Evolutionary conservation across 2,113 vertebrate species (phyloP).

Genomic region (Dromaius novaehollandiae): DNA sequence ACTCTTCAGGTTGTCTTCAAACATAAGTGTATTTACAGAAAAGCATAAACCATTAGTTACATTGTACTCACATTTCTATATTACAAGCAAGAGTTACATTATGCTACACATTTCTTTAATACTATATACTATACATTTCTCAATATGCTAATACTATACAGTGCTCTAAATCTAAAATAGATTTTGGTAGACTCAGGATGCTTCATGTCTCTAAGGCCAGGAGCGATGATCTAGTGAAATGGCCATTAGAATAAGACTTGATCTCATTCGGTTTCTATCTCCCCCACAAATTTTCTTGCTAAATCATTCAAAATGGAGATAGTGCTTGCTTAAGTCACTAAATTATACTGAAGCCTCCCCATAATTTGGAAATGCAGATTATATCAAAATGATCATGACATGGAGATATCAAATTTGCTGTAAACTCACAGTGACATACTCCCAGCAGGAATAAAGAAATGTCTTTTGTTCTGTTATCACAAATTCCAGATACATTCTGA

Average conservation of each 20-base stretch:
- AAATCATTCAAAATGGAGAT: not conserved
- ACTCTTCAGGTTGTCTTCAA: not conserved
- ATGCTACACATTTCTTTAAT: not conserved
- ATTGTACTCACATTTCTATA: not conserved
- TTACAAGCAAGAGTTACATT: not conserved
- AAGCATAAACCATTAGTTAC: not conserved
- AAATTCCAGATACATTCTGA: not conserved
- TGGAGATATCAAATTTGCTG: not conserved
- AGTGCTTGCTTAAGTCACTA: not conserved
- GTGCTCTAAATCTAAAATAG: not conserved
- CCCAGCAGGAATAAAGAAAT: not conserved
- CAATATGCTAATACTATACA: not conserved
- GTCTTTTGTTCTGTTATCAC: not conserved
- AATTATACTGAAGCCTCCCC: not conserved
- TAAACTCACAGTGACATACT: not conserved
- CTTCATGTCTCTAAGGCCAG: not conserved
- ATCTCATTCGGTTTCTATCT: not conserved
- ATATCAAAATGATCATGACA: not conserved
- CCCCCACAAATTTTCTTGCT: not conserved
- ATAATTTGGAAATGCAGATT: not conserved
- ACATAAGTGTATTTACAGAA: not conserved
- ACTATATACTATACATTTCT: not conserved
- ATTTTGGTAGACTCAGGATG: not conserved
- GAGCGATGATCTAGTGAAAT: not conserved
- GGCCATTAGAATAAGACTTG: not conserved